These are phyloP conservation scores for Zapus hudsonius DNA, from an alignment of 2,113 vertebrate species.

Conservation along the genomic window DNA sequence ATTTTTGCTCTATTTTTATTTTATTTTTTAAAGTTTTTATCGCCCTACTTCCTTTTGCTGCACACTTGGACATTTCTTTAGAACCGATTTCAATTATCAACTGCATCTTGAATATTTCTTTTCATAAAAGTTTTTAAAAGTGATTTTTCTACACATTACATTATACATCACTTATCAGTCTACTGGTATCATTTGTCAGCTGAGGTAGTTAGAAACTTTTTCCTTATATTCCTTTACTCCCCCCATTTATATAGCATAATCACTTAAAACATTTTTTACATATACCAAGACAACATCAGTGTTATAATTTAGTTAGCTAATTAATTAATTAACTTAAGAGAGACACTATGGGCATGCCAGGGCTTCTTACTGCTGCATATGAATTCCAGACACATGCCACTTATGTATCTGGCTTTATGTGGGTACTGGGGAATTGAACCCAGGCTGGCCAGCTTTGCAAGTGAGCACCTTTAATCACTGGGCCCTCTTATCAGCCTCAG, in stretches of 20 bases:
- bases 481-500: too few species aligned
- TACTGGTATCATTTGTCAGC: neutral
- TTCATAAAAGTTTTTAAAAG: neutral
- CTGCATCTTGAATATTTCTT: neutral
- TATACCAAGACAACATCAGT: neutral
- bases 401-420: too few species aligned
- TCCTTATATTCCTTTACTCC: neutral
- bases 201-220: neutral
- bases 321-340: too few species aligned
- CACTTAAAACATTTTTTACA: neutral
- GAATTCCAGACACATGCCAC: too few species aligned
- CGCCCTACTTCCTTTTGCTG: neutral
- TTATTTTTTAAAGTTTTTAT: too few species aligned
- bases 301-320: neutral
- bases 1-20: neutral
- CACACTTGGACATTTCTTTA: neutral
- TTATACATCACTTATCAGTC: neutral
- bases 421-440: too few species aligned
- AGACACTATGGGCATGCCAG: too few species aligned
- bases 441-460: too few species aligned
- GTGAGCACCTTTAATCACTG: too few species aligned
- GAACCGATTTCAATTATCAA: constrained; percentile 15
- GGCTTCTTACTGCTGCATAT: too few species aligned
- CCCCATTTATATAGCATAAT: neutral
- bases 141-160: neutral